A percentile compares a stretch with the other conserved stretches of the same genome.
These are phyloP conservation scores for Noturus placidus DNA, from an alignment of 2,113 vertebrate genomes.

Conservation along the genomic window DNA sequence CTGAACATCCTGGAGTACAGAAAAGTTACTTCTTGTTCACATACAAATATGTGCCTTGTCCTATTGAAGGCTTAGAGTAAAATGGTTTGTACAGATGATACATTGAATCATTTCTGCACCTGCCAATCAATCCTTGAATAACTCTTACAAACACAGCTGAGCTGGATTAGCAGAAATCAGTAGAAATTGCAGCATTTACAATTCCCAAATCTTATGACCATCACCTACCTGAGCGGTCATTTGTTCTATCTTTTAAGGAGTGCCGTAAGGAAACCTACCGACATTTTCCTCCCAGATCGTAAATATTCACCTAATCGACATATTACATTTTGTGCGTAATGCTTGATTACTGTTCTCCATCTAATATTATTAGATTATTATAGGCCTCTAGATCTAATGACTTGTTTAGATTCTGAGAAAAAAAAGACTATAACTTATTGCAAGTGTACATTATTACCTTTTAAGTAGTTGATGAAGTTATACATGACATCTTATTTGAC, in stretches of 20 bases:
- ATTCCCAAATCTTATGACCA: neutral
- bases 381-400: conserved; percentile 68
- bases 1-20: neutral
- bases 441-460: conserved; percentile 54
- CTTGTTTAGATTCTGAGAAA: conserved; percentile 48
- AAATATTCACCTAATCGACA: neutral
- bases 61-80: neutral
- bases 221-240: neutral
- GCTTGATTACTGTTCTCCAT: conserved; percentile 1
- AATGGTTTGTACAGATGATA: neutral
- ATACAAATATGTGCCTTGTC: neutral
- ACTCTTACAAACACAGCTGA: neutral
- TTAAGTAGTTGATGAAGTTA: conserved; percentile 12
- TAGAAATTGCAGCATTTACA: neutral
- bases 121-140: neutral
- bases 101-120: neutral
- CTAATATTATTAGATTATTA: conserved; percentile 63
- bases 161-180: neutral
- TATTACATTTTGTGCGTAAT: neutral
- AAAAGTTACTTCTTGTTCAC: neutral
- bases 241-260: neutral
- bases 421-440: conserved; percentile 62
- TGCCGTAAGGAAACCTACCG: neutral
- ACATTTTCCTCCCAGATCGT: neutral
- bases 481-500: neutral